Evolutionary conservation across 2,113 vertebrate genomes (phyloP).

Genomic region (Albula glossodonta): DNA sequence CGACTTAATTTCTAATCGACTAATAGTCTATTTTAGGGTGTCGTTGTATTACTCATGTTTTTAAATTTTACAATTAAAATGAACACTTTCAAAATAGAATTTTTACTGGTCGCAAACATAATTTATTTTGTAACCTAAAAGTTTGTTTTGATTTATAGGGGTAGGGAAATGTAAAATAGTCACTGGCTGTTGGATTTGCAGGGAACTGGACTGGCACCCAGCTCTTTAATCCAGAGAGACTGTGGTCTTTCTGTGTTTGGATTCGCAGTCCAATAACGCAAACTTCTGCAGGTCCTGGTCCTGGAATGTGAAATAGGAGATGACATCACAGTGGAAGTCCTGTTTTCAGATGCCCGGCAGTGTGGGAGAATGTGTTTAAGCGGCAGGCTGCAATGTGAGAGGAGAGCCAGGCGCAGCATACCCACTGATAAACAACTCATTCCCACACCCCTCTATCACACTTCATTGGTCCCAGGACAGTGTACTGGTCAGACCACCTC

Average conservation of each 20-base stretch:
- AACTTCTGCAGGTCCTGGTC: slow-evolving; percentile 25
- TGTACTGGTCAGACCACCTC: slow-evolving; percentile 23
- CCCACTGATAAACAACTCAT: background rate
- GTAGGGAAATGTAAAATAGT: too few relatives aligned
- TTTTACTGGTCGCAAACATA: too few relatives aligned
- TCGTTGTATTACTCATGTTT: too few relatives aligned
- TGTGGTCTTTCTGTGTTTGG: slow-evolving; percentile 25
- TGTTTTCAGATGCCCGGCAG: slow-evolving; percentile 10
- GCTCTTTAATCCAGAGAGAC: background rate
- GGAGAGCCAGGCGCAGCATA: background rate
- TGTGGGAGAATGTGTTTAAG: slow-evolving; percentile 19
- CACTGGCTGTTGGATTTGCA: too few relatives aligned
- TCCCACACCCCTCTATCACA: slow-evolving; percentile 23
- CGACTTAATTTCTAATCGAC: too few relatives aligned
- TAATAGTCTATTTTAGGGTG: too few relatives aligned
- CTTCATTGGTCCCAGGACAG: slow-evolving; percentile 8
- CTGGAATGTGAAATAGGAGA: slow-evolving; percentile 35
- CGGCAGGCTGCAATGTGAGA: background rate
- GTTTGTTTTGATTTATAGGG: too few relatives aligned
- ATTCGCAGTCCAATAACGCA: slow-evolving; percentile 20
- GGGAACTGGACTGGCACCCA: too few relatives aligned
- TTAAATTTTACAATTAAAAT: too few relatives aligned
- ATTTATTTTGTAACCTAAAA: too few relatives aligned
- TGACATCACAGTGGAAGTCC: slow-evolving; percentile 23
- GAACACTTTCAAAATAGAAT: too few relatives aligned